Base-by-base conservation (phyloP, 2,113 vertebrate genomes). In the Parotia lawesii region DNA sequence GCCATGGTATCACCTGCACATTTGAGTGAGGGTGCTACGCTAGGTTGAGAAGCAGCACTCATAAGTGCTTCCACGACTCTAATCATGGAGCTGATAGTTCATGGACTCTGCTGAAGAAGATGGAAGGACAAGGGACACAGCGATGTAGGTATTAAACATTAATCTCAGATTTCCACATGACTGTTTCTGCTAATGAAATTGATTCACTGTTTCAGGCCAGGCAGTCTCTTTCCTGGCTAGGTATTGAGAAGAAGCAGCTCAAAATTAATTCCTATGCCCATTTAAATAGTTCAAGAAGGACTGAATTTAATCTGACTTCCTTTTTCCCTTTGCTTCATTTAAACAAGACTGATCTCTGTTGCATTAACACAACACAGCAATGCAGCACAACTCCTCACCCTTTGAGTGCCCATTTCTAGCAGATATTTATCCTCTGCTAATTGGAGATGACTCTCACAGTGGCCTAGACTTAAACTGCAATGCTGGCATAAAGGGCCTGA, bases 141-240 rank as follows among this genome's bases (percentile, higher is more conserved):
- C 2, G 3, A 82, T 45, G 40, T 25, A 58, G 60, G 44, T 53
- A 95, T 74, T 85, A 94, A 89, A 85, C n/a, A 76, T 80, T 88
- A 79, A 80, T 71, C 67, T 86, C 85, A 48, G 56, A 78, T 87
- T 91, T 90, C 38, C 64, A 80, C 33, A 74, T 17, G 64, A 72
- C 85, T 69, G n/a, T 92, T 88, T 58, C 75, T 77, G 51, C 11
- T 90, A 91, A 95, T 92, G 57, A 69, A 84, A 95, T 7, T 54
- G 31, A 92, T 86, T 67, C 47, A 50, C 64, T 72, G 44, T 54
- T 91, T 93, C 82, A 77, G 56, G 38, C 13, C 65, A 93, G 37
- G 10, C 18, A 87, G 42, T 27, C 33, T 61, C 48, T 80, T 86
- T 81, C 67, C 47, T 77, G 40, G 22, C 48, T 87, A 73, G 47